phyloP scores from a whole-genome alignment of 1,140 invertebrate genomes.

The Zaprionus ghesquierei region DNA sequence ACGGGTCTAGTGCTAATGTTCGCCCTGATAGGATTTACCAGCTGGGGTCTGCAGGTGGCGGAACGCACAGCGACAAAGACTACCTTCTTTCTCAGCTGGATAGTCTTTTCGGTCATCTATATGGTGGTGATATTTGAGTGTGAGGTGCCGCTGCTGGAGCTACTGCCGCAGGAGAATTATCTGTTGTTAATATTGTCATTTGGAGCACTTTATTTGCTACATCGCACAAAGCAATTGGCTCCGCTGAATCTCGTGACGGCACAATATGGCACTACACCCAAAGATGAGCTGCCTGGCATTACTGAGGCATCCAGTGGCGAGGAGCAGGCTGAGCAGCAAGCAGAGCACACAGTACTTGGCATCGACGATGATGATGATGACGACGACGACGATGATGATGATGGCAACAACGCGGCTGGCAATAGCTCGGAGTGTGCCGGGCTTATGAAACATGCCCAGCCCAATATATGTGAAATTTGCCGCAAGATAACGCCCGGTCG shows the following conservation, averaged over 20 bases:
- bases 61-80: conserved; percentile 67
- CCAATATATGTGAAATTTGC: conserved; percentile 72
- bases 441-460: conserved; percentile 53
- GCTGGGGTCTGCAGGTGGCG: conserved; percentile 71
- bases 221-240: conserved; percentile 56
- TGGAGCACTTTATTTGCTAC: conserved; percentile 63
- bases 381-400: conserved; percentile 37
- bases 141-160: conserved; percentile 80
- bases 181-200: conserved; percentile 75
- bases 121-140: conserved; percentile 81
- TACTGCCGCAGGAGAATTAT: conserved; percentile 83
- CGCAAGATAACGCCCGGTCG: conserved; percentile 64
- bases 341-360: conserved; percentile 53
- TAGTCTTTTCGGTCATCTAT: conserved; percentile 77
- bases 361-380: conserved; percentile 56
- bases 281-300: conserved; percentile 69
- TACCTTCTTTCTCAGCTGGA: conserved; percentile 83
- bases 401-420: conserved; percentile 15
- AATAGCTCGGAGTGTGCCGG: conserved; percentile 33
- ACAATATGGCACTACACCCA: conserved; percentile 54
- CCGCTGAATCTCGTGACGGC: conserved; percentile 61
- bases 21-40: conserved; percentile 70
- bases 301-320: conserved; percentile 68
- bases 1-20: conserved; percentile 81
- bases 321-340: conserved; percentile 68